A percentile compares a stretch with the other conserved stretches of the same genome.
Evolutionary conservation across 2,888 invertebrate genomes (phyloP).

Genomic region (Agonum fuliginosum): DNA sequence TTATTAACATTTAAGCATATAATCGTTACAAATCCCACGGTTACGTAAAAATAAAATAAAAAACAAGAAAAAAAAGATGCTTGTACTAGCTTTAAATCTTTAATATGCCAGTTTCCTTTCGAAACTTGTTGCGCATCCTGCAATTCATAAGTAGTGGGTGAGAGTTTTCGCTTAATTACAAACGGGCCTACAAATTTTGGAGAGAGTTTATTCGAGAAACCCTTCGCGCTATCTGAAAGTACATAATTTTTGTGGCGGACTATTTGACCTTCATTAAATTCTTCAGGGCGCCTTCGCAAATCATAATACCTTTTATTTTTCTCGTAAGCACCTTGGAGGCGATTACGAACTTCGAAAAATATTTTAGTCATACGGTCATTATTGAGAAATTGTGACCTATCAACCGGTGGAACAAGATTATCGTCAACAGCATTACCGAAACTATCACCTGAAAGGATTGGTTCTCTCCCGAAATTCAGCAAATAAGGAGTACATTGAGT

Average conservation of each 20-base stretch:
- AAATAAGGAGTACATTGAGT: constrained; percentile 62
- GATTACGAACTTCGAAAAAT: background rate
- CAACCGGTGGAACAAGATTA: background rate
- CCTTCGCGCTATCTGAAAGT: background rate
- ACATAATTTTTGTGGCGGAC: background rate
- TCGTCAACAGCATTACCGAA: background rate
- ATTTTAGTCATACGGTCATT: background rate
- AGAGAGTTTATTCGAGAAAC: background rate
- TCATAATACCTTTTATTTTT: background rate
- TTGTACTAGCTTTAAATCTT: background rate
- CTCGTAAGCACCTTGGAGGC: background rate
- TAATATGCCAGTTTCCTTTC: background rate
- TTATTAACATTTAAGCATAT: no score
- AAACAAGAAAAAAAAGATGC: background rate
- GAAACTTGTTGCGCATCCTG: background rate
- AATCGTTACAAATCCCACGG: no score
- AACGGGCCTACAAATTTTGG: background rate
- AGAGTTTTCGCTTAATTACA: background rate
- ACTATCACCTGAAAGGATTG: constrained; percentile 51
- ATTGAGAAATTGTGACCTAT: background rate
- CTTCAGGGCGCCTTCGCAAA: background rate
- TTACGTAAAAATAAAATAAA: no score
- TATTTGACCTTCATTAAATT: background rate
- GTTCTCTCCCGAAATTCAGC: constrained; percentile 61
- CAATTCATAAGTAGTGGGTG: background rate